Conservation (phyloP, 2,797 vertebrate genomes). For the Silurus aristotelis region DNA sequence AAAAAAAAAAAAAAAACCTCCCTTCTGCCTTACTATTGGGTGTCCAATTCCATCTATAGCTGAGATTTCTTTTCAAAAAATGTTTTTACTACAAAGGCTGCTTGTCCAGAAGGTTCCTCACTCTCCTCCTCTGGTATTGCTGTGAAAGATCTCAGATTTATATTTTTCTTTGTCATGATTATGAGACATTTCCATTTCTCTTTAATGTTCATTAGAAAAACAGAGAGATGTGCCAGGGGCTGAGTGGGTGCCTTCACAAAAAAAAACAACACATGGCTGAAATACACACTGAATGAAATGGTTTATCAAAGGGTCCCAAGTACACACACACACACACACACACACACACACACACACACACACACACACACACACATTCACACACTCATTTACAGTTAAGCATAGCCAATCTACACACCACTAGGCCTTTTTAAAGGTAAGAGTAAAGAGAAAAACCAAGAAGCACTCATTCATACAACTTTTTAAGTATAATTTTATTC, state of each 20-base stretch:
- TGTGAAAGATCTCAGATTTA: not conserved
- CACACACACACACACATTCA: not conserved
- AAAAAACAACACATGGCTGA: not conserved
- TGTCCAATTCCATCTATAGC: no score
- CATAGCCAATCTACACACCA: not conserved
- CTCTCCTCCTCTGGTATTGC: not conserved
- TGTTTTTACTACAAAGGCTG: no score
- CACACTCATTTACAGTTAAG: not conserved
- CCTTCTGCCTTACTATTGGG: no score
- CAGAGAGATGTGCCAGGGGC: not conserved
- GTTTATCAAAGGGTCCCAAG: not conserved
- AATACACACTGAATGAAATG: not conserved
- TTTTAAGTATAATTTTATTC: constrained; percentile 45
- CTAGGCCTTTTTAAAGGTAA: not conserved
- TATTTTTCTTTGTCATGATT: not conserved
- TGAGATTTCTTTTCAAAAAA: no score
- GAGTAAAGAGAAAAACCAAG: not conserved
- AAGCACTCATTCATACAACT: not conserved
- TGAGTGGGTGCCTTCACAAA: not conserved
- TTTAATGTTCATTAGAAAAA: not conserved
- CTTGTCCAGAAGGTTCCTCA: not conserved
- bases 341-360: not conserved
- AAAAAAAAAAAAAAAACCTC: not conserved
- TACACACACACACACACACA: not conserved
- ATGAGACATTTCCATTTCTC: not conserved